Conservation (phyloP, 2,888 invertebrate species). For the Hoplodrina blanda region DNA sequence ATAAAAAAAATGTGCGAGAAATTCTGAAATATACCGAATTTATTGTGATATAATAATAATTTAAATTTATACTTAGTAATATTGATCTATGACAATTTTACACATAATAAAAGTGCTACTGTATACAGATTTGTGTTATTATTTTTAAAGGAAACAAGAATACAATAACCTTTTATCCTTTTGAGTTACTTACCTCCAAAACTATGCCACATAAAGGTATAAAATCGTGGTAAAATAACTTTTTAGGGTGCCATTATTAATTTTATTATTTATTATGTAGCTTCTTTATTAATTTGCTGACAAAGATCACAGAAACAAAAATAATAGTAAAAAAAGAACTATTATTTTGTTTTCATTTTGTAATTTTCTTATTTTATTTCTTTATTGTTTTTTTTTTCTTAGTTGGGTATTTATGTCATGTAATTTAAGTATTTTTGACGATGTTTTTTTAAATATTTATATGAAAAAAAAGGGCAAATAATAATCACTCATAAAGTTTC, state of each 20-base stretch:
- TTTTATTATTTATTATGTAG: too few species aligned
- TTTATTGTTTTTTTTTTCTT: too few species aligned
- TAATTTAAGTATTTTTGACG: background rate
- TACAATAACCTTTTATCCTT: background rate
- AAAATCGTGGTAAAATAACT: background rate
- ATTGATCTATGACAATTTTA: slow-evolving; percentile 55
- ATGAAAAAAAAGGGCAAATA: background rate
- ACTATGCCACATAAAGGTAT: background rate
- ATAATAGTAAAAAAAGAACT: too few species aligned
- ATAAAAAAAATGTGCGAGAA: slow-evolving; percentile 28
- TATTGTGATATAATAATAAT: slow-evolving; percentile 62
- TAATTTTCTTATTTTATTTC: too few species aligned
- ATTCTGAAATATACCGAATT: slow-evolving; percentile 64
- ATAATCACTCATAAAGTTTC: background rate
- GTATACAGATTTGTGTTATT: slow-evolving; percentile 50
- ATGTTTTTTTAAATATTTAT: background rate
- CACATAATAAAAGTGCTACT: slow-evolving; percentile 68
- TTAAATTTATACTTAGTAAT: slow-evolving; percentile 48
- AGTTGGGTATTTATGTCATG: background rate
- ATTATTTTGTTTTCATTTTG: background rate
- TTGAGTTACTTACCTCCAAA: background rate
- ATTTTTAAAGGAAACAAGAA: slow-evolving; percentile 8
- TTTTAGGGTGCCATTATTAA: too few species aligned
- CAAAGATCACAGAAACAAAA: background rate
- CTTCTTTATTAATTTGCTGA: background rate